A percentile compares a stretch with the other conserved stretches of the same genome.
Evolutionary conservation across 2,888 invertebrate species (phyloP).

Genomic region (Steinernema carpocapsae): DNA sequence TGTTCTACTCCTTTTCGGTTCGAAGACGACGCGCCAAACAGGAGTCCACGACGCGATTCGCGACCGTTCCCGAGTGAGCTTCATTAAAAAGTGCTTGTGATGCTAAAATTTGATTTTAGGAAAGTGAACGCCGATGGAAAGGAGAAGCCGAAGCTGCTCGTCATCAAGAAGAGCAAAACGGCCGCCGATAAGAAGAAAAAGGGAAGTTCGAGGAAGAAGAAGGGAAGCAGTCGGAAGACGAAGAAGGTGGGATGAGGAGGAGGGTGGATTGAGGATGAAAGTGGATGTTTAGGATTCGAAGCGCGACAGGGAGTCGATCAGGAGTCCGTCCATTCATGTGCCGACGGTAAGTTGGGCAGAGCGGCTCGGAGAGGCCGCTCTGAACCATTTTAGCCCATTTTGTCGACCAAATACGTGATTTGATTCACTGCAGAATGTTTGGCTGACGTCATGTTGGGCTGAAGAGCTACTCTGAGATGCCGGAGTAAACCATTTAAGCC

Average conservation of each 20-base stretch:
- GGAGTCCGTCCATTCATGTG: not conserved
- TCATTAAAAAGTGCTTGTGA: not conserved
- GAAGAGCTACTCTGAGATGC: not conserved
- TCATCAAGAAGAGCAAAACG: not conserved
- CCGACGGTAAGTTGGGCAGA: not conserved
- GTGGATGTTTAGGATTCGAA: too few species aligned
- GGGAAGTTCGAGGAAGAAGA: not conserved
- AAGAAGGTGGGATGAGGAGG: too few species aligned
- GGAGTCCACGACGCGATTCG: not conserved
- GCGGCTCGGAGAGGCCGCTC: not conserved
- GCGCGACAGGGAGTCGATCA: not conserved
- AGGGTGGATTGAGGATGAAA: too few species aligned
- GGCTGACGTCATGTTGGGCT: not conserved
- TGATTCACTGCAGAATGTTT: not conserved
- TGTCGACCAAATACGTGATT: too few species aligned
- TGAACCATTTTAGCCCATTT: too few species aligned
- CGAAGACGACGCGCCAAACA: not conserved
- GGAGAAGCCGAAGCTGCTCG: not conserved
- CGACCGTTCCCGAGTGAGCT: not conserved
- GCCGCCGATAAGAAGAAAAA: not conserved
- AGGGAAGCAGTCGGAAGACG: not conserved
- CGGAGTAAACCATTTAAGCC: not conserved
- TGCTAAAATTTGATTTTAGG: not conserved
- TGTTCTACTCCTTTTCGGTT: not conserved
- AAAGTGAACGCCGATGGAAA: slow-evolving; percentile 1